Base-by-base conservation (phyloP, 92 coral and sea anemone genomes). In the Phenganax subtilis region DNA sequence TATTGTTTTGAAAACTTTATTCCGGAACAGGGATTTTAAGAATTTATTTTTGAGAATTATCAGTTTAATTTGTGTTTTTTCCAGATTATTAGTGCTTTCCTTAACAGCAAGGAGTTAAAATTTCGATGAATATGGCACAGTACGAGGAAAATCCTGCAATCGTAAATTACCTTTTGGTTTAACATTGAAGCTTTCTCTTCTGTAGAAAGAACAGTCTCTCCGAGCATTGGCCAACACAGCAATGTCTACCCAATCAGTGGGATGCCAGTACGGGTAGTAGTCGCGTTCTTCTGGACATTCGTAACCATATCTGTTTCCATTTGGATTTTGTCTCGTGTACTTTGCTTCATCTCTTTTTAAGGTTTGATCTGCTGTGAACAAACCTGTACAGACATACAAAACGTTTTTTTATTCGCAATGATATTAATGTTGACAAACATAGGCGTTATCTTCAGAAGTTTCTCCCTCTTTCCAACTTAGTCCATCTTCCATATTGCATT, bases 251-350 rank as follows among this genome's bases (percentile, higher is more conserved):
- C 97, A 93, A 9, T 91, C 92, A 11, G 96, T 89, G 4, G 96
- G 96, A 80, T 93, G 97, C 97, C 97, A 93, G 87, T 93, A 93
- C 47, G 97, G 97, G 72, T 89, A 93, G 61, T 91, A 91, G 29
- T 93, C 97, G 29, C 96, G 82, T 83, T 93, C 97, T 76, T 93
- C 97, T 9, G 97, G 97, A 69, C 97, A 93, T 84, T 93, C 97
- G 56, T 91, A 94, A 15, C 98, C 98, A 81, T 91, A 89, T 29
- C 94, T 88, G 51, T 91, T 88, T 10, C 98, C 98, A 55, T 88
- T 89, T 54, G 98, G 88, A 60, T 94, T 94, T 87, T 94, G 98
- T 37, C 98, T 90, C 47, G 98, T 94, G 81, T 88, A 90, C 60
- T 85, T 90, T 28, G 92, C 88, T 74, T 84, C 83, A 12, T 88